Base-by-base conservation (phyloP, 2,113 vertebrate species). In the Sinocyclocheilus grahami region DNA sequence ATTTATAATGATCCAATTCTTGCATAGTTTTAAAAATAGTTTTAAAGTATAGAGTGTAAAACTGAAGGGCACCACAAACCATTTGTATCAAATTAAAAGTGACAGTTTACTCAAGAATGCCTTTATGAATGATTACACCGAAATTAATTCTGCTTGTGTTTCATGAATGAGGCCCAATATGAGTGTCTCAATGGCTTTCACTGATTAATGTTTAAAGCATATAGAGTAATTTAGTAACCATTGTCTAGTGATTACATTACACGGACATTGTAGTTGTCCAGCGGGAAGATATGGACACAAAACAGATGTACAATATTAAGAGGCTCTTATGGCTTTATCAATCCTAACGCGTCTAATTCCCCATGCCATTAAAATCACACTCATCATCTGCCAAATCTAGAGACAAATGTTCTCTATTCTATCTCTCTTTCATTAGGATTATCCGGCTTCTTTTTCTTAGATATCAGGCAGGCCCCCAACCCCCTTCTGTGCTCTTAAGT, bases 341-440 rank as follows among this genome's bases (percentile, higher is more conserved):
- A 46, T 58, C 53, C 77, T 22, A 42, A 33, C 58, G 33, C 4
- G 22, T 75, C 33, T 62, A 75, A 69, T 65, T 86, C 55, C 85
- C 42, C 39, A 13, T 72, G 63, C 69, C 78, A 86, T 81, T 86
- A 74, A 86, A 86, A 81, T 60, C 78, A 60, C 30, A 69, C 77
- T 80, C 48, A 48, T 82, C 81, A 71, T 83, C 69, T 86, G 78
- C 69, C 69, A 86, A 65, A 75, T 71, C 77, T 62, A 42, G 33
- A 86, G 22, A 72, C 51, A 80, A 72, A 81, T 60, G 67, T 86
- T 12, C 65, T 80, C 0, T 20, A 8, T 51, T 78, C 60, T 69
- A 27, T 86, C 48, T n/a, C 76, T 30, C 16, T 53, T 39, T 80
- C 74, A 83, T 83, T 71, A 71, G 63, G 65, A 71, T 83, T 71